These are phyloP conservation scores for Cephonodes hylas DNA, from an alignment of 2,888 invertebrate genomes.

Conservation along the genomic window DNA sequence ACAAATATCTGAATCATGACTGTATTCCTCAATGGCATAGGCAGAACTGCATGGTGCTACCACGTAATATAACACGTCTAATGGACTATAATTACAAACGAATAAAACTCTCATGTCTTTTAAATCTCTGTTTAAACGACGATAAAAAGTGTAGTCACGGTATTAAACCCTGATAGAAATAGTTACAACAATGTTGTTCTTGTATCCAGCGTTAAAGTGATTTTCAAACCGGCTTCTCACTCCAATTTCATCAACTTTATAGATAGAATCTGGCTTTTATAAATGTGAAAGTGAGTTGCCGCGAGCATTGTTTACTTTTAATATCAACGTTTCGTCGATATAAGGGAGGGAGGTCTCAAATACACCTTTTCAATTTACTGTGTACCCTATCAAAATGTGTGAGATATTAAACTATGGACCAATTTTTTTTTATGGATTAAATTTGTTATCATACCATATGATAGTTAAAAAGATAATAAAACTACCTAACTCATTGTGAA, in stretches of 20 bases:
- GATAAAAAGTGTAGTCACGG: background rate
- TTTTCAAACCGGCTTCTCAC: constrained; percentile 8
- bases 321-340: constrained; percentile 36
- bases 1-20: too few species aligned
- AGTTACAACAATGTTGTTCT: constrained; percentile 1
- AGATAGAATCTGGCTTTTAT: constrained; percentile 10
- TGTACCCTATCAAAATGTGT: background rate
- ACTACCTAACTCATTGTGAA: too few species aligned
- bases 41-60: too few species aligned
- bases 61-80: too few species aligned
- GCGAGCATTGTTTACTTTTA: constrained; percentile 48
- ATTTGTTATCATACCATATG: too few species aligned
- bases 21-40: too few species aligned
- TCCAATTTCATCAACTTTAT: constrained; percentile 24
- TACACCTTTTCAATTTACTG: constrained; percentile 36
- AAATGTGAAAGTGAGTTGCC: constrained; percentile 33
- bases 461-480: too few species aligned
- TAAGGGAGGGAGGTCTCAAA: constrained; percentile 10
- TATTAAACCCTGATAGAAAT: background rate
- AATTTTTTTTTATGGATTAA: too few species aligned
- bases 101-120: too few species aligned
- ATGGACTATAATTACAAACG: too few species aligned
- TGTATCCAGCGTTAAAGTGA: background rate
- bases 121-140: background rate
- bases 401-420: background rate